Evolutionary conservation across 2,113 vertebrate species (phyloP), one percentile per base, ranked within the genome.

Genomic region (Vombatus ursinus): DNA sequence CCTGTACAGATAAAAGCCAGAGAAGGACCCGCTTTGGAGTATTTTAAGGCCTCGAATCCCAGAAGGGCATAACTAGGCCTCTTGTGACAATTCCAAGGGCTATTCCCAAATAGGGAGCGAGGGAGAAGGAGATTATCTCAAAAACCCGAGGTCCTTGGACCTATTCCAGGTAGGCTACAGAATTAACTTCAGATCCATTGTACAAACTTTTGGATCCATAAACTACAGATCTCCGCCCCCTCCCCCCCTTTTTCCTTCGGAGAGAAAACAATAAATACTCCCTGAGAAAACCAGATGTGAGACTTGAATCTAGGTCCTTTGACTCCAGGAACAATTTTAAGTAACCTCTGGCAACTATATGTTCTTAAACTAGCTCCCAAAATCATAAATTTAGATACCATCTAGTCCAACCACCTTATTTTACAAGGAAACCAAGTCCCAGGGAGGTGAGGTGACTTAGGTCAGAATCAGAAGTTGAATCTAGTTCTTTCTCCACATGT

Each of bases 121-220:
- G 12, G 53, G 2, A 25, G 51, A 28, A 52, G 52, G 0, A 9
- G 37, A 52, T 51, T n/a, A 89, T 92, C 11, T 50, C 51, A n/a
- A 95, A 77, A 57, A 94, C 92, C 57, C 90, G 94, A 16, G 92
- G 26, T 47, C 52, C 48, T 3, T 12, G 37, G 48, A 25, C 11
- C 48, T 52, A 0, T 52, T 91, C 68, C 90, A 31, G 49, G 94
- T n/a, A 94, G 95, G 91, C 97, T 19, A 90, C n/a, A 96, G 44
- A 96, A 16, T 91, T 84, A 57, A 90, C 61, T 52, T 90, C 44
- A 48, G 90, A 93, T 91, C 50, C 91, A 37, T 94, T 54, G 57
- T 92, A n/a, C 2, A 94, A 89, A 54, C 84, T 68, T 89, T 50
- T 48, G 52, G 51, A 96, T 31, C 11, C 16, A 95, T 49, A 94